Evolutionary conservation across 2,888 invertebrate species (phyloP), one percentile per base, ranked within the genome.

Genomic region (Liodrosophila aerea): DNA sequence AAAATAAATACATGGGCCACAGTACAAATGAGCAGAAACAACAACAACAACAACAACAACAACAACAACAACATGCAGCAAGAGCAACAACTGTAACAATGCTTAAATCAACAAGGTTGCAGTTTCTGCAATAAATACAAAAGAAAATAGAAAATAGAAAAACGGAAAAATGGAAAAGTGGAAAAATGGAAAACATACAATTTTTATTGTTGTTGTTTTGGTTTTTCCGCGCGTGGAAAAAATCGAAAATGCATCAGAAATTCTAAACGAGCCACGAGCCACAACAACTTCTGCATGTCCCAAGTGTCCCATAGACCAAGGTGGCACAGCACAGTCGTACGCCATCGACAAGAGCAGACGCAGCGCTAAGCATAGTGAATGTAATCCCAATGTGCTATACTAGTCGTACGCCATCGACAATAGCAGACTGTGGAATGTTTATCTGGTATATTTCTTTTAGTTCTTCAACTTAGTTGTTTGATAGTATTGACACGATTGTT

Each of bases 231-330:
- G 22, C 45, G 47, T 44, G 62, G 61, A 64, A 81, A n/a, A 83
- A 84, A 84, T 78, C 66, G 82, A 84, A 78, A 81, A 81, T 57
- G 74, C 74, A 84, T 77, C 82, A 69, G 61, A 78, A 77, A 81
- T 84, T 81, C 82, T 22, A 78, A 84, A 60, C 51, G 37, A 52
- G 34, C 71, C 67, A 67, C 67, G 63, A 58, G 71, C 67, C 72
- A 58, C 8, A 11, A 9, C 51, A 22, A 22, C 12, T 39, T 8
- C 2, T 37, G n/a, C 36, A 40, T 7, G n/a, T 1, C 12, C 27
- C 8, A 30, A 18, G n/a, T 33, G 11, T 33, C 30, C 9, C n/a
- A n/a, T n/a, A n/a, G n/a, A 30, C n/a, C 7, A 22, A 22, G 22
- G n/a, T n/a, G n/a, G n/a, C n/a, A n/a, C 22, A 5, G 22, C 2